Percentiles rank a stretch among this genome's conserved stretches.
Evolutionary conservation across 2,797 vertebrate species (phyloP).

Genomic region (Crenichthys baileyi): DNA sequence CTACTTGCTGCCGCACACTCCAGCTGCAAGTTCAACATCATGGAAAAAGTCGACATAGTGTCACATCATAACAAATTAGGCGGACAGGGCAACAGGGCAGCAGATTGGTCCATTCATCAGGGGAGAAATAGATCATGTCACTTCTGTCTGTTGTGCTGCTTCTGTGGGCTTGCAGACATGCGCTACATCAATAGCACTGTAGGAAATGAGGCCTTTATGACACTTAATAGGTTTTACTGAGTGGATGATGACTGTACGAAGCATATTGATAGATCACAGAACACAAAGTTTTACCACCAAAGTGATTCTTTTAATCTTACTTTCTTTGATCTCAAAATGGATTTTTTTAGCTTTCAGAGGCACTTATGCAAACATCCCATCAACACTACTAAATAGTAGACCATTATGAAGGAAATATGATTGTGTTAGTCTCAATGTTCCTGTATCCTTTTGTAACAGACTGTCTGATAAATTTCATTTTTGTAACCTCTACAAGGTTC

Average conservation of each 20-base stretch:
- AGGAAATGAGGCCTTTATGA: constrained; percentile 77
- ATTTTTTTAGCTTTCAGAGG: constrained; percentile 1
- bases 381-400: constrained; percentile 39
- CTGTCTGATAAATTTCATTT: constrained; percentile 64
- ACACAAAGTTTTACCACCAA: constrained; percentile 24
- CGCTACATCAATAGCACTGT: constrained; percentile 69
- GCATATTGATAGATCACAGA: constrained; percentile 52
- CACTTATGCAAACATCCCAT: constrained; percentile 40
- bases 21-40: constrained; percentile 61
- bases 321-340: constrained; percentile 17
- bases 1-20: constrained; percentile 54
- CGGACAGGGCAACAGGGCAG: constrained; percentile 79
- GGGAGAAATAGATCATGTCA: constrained; percentile 82
- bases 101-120: constrained; percentile 85
- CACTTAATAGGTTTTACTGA: constrained; percentile 71
- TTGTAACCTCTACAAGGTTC: constrained; percentile 74
- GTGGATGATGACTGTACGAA: constrained; percentile 59
- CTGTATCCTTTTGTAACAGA: constrained; percentile 62
- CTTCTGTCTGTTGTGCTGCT: constrained; percentile 57
- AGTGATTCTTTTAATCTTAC: constrained; percentile 21
- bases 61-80: constrained; percentile 81
- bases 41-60: constrained; percentile 50
- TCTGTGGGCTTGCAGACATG: constrained; percentile 53
- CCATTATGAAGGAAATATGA: constrained; percentile 36
- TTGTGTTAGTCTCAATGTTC: constrained; percentile 41